Evolutionary conservation across 2,113 vertebrate genomes (phyloP).

Genomic region (Theristicus caerulescens): DNA sequence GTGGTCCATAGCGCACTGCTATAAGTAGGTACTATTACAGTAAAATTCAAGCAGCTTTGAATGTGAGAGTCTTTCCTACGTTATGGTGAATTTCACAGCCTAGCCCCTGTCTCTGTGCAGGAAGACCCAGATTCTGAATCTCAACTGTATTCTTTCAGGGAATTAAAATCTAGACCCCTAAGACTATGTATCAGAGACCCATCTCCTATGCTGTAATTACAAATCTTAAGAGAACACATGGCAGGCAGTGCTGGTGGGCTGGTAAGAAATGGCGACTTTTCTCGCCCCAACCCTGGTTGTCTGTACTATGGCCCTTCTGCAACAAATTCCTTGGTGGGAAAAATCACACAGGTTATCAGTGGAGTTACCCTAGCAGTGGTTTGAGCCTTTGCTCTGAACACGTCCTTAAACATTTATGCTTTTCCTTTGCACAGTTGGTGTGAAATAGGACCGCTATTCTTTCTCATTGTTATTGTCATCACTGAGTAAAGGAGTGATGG

Average conservation of each 20-base stretch:
- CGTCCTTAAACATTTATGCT: not conserved
- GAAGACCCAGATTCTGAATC: not conserved
- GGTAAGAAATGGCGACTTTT: rapidly evolving
- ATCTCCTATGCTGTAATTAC: not conserved
- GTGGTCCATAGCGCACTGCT: rapidly evolving
- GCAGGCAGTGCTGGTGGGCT: not conserved
- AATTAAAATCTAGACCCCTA: not conserved
- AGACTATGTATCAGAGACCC: not conserved
- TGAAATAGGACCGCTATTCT: not conserved
- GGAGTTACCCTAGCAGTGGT: not conserved
- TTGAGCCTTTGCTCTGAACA: not conserved
- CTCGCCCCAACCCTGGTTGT: rapidly evolving
- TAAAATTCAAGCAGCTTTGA: not conserved
- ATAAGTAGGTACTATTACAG: not conserved
- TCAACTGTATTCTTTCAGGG: not conserved
- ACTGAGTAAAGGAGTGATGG: not conserved
- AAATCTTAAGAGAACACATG: not conserved
- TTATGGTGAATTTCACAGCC: not conserved
- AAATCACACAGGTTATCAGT: not conserved
- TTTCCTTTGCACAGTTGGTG: not conserved
- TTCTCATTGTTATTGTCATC: rapidly evolving
- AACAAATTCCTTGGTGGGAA: not conserved
- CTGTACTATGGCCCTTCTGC: too few relatives aligned
- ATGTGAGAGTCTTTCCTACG: not conserved
- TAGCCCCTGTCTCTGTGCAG: not conserved